phyloP scores from a whole-genome alignment of 2,113 vertebrate genomes.

The Eublepharis macularius region DNA sequence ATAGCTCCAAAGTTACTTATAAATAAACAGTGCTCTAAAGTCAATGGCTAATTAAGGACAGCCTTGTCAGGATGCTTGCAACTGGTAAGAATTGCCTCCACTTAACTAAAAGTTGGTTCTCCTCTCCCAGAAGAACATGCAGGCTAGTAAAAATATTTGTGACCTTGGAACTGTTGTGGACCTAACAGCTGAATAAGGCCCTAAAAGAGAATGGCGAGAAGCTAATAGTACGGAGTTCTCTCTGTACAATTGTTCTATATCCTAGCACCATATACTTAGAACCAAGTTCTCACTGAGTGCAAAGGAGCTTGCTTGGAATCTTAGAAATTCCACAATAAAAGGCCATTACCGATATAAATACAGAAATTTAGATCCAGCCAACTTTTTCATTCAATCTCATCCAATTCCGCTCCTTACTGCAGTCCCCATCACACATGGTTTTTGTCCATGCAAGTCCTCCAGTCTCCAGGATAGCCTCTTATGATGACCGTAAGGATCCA shows the following conservation, averaged over 20 bases:
- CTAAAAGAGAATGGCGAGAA: background rate
- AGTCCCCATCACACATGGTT: no score
- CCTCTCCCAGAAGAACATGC: no score
- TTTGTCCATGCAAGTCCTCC: no score
- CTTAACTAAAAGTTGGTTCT: background rate
- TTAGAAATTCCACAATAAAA: background rate
- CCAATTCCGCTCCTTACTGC: no score
- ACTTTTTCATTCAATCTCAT: no score
- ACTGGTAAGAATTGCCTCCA: background rate
- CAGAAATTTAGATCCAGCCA: no score
- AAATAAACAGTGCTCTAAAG: background rate
- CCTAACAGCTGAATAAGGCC: background rate
- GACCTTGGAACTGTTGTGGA: no score
- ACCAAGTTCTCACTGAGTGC: background rate
- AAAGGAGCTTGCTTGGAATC: background rate
- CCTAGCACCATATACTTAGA: background rate
- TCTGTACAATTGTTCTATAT: background rate
- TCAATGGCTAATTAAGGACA: background rate
- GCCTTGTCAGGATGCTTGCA: background rate
- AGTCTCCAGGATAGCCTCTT: no score
- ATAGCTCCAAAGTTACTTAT: background rate
- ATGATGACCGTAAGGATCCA: no score
- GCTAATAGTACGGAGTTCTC: background rate
- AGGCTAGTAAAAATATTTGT: background rate
- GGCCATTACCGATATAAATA: background rate